phyloP scores from a whole-genome alignment of 2,888 invertebrate genomes.

The Orthosia gothica region DNA sequence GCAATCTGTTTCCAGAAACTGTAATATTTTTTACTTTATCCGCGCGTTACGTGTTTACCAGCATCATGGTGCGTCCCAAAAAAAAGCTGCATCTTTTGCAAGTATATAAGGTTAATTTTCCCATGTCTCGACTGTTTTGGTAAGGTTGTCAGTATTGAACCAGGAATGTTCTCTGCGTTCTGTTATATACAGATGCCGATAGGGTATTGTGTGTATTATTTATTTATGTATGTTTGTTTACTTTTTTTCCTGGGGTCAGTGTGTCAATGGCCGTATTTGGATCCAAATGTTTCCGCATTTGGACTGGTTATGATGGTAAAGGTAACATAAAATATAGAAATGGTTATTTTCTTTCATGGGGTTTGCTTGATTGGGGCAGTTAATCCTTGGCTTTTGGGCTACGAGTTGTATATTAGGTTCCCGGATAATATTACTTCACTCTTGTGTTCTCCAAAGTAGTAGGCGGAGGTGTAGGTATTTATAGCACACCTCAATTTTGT shows the following conservation, averaged over 20 bases:
- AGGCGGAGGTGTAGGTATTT: too few species aligned
- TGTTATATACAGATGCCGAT: constrained; percentile 31
- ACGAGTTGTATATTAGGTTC: not conserved
- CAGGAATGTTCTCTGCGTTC: constrained; percentile 48
- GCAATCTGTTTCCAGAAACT: constrained; percentile 63
- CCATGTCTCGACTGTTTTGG: not conserved
- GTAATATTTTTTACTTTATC: constrained; percentile 62
- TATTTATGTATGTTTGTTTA: constrained; percentile 37
- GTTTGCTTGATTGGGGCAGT: not conserved
- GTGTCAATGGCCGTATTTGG: constrained; percentile 36
- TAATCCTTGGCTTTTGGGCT: not conserved
- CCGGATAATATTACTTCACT: not conserved
- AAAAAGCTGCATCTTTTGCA: not conserved
- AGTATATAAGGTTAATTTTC: constrained; percentile 6
- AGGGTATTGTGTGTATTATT: constrained; percentile 44
- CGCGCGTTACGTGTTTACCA: constrained; percentile 13
- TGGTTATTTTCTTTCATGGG: constrained; percentile 3
- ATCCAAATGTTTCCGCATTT: not conserved
- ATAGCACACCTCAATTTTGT: not conserved
- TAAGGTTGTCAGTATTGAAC: constrained; percentile 8
- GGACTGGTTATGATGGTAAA: not conserved
- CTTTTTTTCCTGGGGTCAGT: constrained; percentile 44
- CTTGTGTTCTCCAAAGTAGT: too few species aligned
- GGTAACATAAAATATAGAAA: constrained; percentile 44
- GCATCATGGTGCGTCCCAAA: not conserved